Evolutionary conservation across 2,113 vertebrate species (phyloP).

Genomic region (Oxygymnocypris stewartii): DNA sequence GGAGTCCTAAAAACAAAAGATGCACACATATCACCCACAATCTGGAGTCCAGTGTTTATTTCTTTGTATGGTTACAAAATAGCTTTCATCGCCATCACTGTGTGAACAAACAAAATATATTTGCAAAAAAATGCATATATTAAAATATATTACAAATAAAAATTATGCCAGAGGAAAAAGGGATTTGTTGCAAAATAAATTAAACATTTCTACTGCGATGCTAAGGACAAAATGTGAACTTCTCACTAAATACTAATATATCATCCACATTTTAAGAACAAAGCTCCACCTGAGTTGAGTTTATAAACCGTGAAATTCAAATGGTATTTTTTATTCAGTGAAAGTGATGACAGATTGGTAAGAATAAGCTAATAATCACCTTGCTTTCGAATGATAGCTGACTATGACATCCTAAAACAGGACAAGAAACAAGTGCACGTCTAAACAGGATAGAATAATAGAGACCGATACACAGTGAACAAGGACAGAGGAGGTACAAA

Average conservation of each 20-base stretch:
- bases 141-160: not conserved
- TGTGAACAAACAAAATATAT: not conserved
- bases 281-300: not conserved
- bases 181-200: not conserved
- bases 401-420: not conserved
- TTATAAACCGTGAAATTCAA: not conserved
- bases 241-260: not conserved
- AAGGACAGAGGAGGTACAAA: not conserved
- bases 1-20: not conserved
- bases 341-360: not conserved
- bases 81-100: not conserved
- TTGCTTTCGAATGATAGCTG: not conserved
- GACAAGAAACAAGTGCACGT: not conserved
- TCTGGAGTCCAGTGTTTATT: slow-evolving; percentile 38
- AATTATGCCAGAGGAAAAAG: not conserved
- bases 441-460: not conserved
- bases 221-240: not conserved
- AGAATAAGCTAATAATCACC: not conserved
- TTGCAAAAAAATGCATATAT: not conserved
- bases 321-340: not conserved
- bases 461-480: not conserved
- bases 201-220: not conserved
- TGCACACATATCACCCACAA: not conserved
- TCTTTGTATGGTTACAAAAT: slow-evolving; percentile 28
- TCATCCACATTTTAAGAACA: not conserved